Evolutionary conservation across 2,888 invertebrate genomes (phyloP).

Genomic region (Carpatolechia fugitivella): DNA sequence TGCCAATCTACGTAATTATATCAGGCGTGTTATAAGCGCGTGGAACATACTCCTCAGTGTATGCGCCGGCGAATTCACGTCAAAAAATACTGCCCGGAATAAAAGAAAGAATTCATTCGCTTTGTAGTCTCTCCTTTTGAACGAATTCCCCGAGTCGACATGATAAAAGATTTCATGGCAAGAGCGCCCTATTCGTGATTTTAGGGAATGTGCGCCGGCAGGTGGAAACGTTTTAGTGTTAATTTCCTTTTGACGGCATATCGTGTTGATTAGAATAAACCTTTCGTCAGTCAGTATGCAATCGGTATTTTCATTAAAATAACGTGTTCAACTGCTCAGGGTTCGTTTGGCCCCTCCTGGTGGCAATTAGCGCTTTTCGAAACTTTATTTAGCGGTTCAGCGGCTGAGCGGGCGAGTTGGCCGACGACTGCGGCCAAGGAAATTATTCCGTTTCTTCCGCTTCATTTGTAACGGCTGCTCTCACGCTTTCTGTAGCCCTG

Average conservation of each 20-base stretch:
- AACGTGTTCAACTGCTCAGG: slow-evolving; percentile 68
- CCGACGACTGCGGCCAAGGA: slow-evolving; percentile 38
- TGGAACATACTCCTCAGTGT: slow-evolving; percentile 5
- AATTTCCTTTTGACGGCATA: slow-evolving; percentile 16
- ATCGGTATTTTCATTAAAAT: slow-evolving; percentile 72
- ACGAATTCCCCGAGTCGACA: neutral
- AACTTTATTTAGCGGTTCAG: slow-evolving; percentile 58
- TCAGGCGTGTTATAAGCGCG: slow-evolving; percentile 32
- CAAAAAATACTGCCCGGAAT: neutral
- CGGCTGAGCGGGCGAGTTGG: slow-evolving; percentile 33
- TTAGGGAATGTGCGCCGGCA: slow-evolving; percentile 1
- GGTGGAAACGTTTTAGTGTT: slow-evolving; percentile 8
- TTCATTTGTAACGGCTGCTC: slow-evolving; percentile 42
- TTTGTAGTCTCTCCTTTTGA: neutral
- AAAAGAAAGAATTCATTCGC: neutral
- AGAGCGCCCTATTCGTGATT: slow-evolving; percentile 1
- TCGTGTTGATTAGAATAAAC: slow-evolving; percentile 11
- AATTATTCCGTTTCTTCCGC: slow-evolving; percentile 55
- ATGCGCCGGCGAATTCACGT: neutral
- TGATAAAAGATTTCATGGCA: slow-evolving; percentile 1
- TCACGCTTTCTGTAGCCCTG: slow-evolving; percentile 33
- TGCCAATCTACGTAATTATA: slow-evolving; percentile 53
- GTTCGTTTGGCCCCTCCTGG: slow-evolving; percentile 45
- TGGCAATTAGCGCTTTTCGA: slow-evolving; percentile 67
- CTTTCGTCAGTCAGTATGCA: slow-evolving; percentile 36